A percentile compares a stretch with the other conserved stretches of the same genome.
phyloP scores from a whole-genome alignment of 2,113 vertebrate species.

The Strix aluco region DNA sequence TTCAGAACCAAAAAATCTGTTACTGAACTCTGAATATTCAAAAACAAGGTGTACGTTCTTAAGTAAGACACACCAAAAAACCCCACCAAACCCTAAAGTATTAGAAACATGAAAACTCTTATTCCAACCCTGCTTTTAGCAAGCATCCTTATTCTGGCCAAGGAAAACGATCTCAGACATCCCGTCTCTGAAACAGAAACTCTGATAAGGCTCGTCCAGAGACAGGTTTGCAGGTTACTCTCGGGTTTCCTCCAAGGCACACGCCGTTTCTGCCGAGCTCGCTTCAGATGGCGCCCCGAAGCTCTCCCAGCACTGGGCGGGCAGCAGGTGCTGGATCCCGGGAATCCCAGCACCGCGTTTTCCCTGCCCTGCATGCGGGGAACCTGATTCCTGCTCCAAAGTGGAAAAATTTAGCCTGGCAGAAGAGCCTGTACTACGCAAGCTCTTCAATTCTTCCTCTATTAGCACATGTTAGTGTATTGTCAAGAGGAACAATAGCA shows the following conservation, averaged over 20 bases:
- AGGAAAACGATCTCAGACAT: background rate
- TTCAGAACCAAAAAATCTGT: slow-evolving; percentile 51
- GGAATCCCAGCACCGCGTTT: background rate
- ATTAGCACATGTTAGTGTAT: slow-evolving; percentile 64
- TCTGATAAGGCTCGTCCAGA: background rate
- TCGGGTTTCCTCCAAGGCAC: background rate
- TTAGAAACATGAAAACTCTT: background rate
- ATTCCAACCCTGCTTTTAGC: background rate
- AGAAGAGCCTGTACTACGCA: slow-evolving; percentile 41
- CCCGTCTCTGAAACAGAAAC: background rate
- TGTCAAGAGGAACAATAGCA: slow-evolving; percentile 65
- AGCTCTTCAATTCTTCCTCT: slow-evolving; percentile 66
- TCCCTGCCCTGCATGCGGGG: background rate
- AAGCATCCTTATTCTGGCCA: background rate
- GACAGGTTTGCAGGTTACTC: background rate
- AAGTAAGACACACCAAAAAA: background rate
- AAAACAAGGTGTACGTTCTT: slow-evolving; percentile 32
- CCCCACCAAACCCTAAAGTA: no score
- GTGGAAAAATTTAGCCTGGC: slow-evolving; percentile 58
- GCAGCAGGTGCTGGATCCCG: slow-evolving; percentile 37
- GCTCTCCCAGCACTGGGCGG: background rate
- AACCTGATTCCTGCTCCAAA: slow-evolving; percentile 48
- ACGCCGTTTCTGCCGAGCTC: background rate
- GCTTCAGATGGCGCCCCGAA: background rate
- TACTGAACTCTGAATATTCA: slow-evolving; percentile 24